Percentiles rank a stretch among this genome's conserved stretches.
Evolutionary conservation across 2,888 invertebrate genomes (phyloP).

Genomic region (Latheticus oryzae): DNA sequence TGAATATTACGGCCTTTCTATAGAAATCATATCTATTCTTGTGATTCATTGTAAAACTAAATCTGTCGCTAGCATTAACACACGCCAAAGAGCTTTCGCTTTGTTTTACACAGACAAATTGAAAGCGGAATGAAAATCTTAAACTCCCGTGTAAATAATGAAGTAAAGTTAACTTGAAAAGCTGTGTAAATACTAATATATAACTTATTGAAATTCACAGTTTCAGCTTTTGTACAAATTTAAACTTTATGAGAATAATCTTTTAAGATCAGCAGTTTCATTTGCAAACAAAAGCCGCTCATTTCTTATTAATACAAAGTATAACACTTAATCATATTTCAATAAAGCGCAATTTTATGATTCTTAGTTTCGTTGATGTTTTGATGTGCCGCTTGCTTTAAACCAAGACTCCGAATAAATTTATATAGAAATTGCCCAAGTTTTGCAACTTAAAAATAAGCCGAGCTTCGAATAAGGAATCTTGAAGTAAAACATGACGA

Average conservation of each 20-base stretch:
- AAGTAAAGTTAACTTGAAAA: constrained; percentile 53
- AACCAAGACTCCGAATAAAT: constrained; percentile 48
- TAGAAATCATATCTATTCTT: constrained; percentile 45
- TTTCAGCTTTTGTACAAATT: constrained; percentile 56
- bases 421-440: constrained; percentile 59
- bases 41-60: constrained; percentile 50
- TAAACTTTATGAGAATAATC: constrained; percentile 58
- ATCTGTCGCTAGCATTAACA: constrained; percentile 46
- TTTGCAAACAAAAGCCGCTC: constrained; percentile 60
- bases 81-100: constrained; percentile 51
- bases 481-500: constrained; percentile 57
- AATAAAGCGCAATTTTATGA: constrained; percentile 25
- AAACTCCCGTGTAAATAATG: constrained; percentile 60
- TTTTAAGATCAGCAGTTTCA: constrained; percentile 57
- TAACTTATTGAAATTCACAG: constrained; percentile 63
- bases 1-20: constrained; percentile 38
- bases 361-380: constrained; percentile 8
- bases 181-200: constrained; percentile 62
- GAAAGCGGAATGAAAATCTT: constrained; percentile 56
- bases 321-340: constrained; percentile 43
- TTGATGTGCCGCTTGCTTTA: constrained; percentile 42
- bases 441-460: constrained; percentile 61
- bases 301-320: constrained; percentile 59
- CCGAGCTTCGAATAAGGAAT: constrained; percentile 56
- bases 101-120: constrained; percentile 59